Evolutionary conservation across 2,797 vertebrate species (phyloP).

Genomic region (Sebastes hopkinsi): DNA sequence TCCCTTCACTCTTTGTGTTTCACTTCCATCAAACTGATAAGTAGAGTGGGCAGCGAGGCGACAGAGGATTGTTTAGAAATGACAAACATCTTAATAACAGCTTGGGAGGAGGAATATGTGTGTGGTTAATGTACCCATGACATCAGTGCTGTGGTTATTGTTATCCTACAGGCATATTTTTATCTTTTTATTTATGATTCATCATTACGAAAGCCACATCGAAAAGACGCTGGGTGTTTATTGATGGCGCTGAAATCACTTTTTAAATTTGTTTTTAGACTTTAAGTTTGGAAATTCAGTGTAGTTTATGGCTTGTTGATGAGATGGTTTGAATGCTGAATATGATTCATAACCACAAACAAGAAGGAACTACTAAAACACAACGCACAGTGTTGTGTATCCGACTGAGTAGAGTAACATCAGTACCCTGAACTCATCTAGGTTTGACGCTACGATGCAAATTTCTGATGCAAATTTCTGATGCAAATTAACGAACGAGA

Average conservation of each 20-base stretch:
- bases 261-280: background rate
- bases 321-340: background rate
- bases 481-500: background rate
- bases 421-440: background rate
- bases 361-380: background rate
- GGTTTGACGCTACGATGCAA: background rate
- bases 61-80: conserved; percentile 45
- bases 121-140: conserved; percentile 10
- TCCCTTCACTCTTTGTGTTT: conserved; percentile 26
- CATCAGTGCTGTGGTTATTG: conserved; percentile 11
- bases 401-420: background rate
- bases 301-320: background rate
- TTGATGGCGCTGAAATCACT: background rate
- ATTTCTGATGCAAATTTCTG: conserved; percentile 3
- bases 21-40: conserved; percentile 36
- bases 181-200: background rate
- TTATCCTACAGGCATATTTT: background rate
- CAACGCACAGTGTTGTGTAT: background rate
- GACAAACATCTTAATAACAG: conserved; percentile 65
- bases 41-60: conserved; percentile 47
- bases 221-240: background rate
- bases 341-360: background rate
- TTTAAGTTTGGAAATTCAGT: background rate
- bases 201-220: background rate
- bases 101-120: conserved; percentile 24